phyloP scores from a whole-genome alignment of 2,888 invertebrate genomes.

The Helobdella robusta region DNA sequence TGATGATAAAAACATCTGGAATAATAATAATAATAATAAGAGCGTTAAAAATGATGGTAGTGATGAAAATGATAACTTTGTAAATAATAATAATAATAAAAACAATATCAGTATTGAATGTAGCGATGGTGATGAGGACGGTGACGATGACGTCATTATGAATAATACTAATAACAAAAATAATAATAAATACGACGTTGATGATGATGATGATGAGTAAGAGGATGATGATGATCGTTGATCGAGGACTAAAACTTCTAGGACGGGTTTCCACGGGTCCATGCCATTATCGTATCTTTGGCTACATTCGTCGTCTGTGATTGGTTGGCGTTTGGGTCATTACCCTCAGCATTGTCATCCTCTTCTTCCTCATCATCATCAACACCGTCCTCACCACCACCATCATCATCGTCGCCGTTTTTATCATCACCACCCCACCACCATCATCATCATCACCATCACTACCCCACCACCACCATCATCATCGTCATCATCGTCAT shows the following conservation, averaged over 20 bases:
- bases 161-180: too few species aligned
- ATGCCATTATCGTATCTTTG: constrained; percentile 23
- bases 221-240: constrained; percentile 12
- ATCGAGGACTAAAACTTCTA: constrained; percentile 7
- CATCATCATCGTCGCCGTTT: too few species aligned
- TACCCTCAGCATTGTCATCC: too few species aligned
- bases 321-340: too few species aligned
- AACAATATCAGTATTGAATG: neutral
- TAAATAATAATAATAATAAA: neutral
- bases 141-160: too few species aligned
- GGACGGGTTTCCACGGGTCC: constrained; percentile 15
- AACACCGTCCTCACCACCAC: too few species aligned
- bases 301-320: constrained; percentile 20
- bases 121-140: constrained; percentile 4
- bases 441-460: too few species aligned
- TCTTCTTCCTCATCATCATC: too few species aligned
- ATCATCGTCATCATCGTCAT: neutral
- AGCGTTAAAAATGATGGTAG: neutral
- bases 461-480: too few species aligned
- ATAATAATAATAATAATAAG: neutral
- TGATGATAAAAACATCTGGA: constrained; percentile 1
- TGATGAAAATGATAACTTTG: neutral
- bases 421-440: too few species aligned
- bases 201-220: too few species aligned
- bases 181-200: too few species aligned